A percentile compares a stretch with the other conserved stretches of the same genome.
Evolutionary conservation across 2,888 invertebrate species (phyloP).

Genomic region (Pharmacophagus antenor): DNA sequence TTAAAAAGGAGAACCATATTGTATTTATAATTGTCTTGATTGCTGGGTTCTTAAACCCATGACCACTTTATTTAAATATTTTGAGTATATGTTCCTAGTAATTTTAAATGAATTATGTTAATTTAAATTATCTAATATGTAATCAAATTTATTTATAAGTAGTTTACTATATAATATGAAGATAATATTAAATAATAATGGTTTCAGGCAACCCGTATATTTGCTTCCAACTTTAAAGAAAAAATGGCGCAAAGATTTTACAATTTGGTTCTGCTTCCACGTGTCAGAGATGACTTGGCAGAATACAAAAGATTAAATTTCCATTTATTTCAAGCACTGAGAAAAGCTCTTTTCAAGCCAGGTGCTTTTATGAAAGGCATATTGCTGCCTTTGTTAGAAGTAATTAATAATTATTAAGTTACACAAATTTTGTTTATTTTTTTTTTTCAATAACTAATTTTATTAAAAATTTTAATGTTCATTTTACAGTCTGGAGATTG

Average conservation of each 20-base stretch:
- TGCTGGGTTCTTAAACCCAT: no score
- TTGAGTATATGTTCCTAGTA: background rate
- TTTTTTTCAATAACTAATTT: background rate
- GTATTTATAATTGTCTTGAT: no score
- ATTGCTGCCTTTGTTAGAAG: conserved; percentile 85
- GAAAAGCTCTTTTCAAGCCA: conserved; percentile 97
- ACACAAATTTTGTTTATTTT: background rate
- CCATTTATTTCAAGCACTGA: conserved; percentile 96
- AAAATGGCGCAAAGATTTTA: conserved; percentile 98
- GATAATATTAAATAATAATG: background rate
- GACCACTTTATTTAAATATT: no score
- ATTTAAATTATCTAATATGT: no score
- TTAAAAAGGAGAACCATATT: background rate
- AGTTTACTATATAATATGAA: no score
- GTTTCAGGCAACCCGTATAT: conserved; percentile 91
- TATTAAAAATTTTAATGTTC: conserved; percentile 3
- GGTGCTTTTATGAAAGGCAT: conserved; percentile 98
- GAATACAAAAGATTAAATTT: conserved; percentile 98
- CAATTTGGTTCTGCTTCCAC: conserved; percentile 94
- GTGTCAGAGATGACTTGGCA: conserved; percentile 95
- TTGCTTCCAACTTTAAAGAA: conserved; percentile 97
- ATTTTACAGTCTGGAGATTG: conserved; percentile 91
- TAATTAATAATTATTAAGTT: conserved; percentile 40
- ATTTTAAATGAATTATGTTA: background rate
- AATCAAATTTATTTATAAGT: no score